Base-by-base conservation (phyloP, 2,113 vertebrate species). In the Archilochus colubris region DNA sequence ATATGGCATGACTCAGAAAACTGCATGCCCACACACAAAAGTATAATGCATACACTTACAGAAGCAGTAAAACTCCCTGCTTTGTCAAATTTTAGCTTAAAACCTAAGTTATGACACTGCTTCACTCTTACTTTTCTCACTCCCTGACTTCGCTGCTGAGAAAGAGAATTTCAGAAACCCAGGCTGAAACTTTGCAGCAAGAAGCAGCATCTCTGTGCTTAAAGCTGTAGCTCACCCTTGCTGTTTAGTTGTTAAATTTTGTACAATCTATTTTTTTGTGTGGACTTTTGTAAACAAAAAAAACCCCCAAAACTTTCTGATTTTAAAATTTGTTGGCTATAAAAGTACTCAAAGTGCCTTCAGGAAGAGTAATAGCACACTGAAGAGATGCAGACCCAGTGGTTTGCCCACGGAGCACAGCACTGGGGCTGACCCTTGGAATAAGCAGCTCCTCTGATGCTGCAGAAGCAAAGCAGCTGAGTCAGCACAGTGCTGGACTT, bases 141-240 rank as follows among this genome's bases (percentile, higher is more conserved):
- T 16, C n/a, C 5, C 24, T 40, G 33, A 50, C 25, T 72, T 30
- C 66, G 44, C 38, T 43, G 30, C 50, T 16, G 22, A 54, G 54
- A 72, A 76, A n/a, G 10, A 68, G 19, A 74, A 51, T 73, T 93
- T 83, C 46, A 85, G 84, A 87, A 89, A 85, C 8, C 70, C 43
- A 58, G 76, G 64, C 24, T 68, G 83, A 72, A 86, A 72, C 40
- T 50, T 64, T 38, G 33, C 67, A 82, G 75, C 14, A 93, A 91
- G 59, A 79, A 92, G 30, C 0, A 1, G 38, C 20, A 85, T 24
- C 7, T 43, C 43, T 58, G 13, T 7, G 43, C 82, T 74, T 61
- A 36, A 88, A 89, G 31, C 16, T 63, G 18, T 44, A 67, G 61
- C 21, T 84, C 62, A 48, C 17, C 33, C 17, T 72, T 46, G 40